Evolutionary conservation across 2,113 vertebrate genomes (phyloP).

Genomic region (Pan paniscus): DNA sequence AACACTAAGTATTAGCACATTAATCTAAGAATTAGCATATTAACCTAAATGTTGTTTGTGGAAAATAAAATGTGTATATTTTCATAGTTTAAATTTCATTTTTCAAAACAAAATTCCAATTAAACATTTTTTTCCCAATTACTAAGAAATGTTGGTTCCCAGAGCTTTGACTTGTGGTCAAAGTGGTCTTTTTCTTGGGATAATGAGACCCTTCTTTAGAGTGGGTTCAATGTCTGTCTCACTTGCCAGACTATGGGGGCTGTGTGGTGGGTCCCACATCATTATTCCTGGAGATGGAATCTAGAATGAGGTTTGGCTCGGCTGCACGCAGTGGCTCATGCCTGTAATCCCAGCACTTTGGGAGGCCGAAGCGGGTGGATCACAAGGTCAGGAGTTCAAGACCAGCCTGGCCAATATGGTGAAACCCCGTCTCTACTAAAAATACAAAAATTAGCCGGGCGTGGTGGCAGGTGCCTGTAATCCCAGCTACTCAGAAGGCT

Average conservation of each 20-base stretch:
- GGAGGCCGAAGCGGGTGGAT: too few relatives aligned
- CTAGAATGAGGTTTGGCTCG: background rate
- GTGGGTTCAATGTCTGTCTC: background rate
- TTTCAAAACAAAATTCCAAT: background rate
- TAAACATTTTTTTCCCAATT: background rate
- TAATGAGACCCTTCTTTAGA: background rate
- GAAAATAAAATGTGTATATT: background rate
- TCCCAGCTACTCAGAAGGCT: too few relatives aligned
- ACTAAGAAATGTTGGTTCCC: background rate
- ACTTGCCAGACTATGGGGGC: background rate
- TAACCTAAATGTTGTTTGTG: background rate
- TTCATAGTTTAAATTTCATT: background rate
- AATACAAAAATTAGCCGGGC: too few relatives aligned
- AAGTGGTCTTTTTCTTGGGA: background rate
- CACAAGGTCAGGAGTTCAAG: too few relatives aligned
- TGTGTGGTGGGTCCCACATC: background rate
- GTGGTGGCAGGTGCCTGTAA: too few relatives aligned
- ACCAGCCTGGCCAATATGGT: too few relatives aligned
- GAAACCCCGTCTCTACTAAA: too few relatives aligned
- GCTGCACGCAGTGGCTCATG: too few relatives aligned
- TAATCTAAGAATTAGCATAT: background rate
- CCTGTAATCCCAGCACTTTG: too few relatives aligned
- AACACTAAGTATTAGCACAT: background rate
- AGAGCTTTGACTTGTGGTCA: background rate
- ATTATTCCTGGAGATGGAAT: background rate